Conservation (phyloP, 2,888 invertebrate species). For the Choristoneura rosaceana region DNA sequence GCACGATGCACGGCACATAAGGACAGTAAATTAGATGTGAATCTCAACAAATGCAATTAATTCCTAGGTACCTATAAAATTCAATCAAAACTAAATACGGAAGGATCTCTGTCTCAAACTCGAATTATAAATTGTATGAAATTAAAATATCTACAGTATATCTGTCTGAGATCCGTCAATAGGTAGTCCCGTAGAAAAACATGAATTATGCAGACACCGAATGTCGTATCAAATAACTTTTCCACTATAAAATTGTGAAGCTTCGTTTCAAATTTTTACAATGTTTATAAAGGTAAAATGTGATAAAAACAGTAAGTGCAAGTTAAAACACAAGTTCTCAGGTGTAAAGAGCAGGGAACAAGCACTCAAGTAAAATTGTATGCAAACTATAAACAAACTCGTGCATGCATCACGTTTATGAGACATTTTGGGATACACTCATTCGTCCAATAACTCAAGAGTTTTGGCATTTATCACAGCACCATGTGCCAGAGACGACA, state of each 20-base stretch:
- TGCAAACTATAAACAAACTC: constrained; percentile 29
- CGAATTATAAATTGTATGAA: too few relatives aligned
- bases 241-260: background rate
- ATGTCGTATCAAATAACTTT: background rate
- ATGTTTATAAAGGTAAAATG: background rate
- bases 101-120: background rate
- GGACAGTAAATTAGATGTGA: too few relatives aligned
- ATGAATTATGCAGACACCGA: background rate
- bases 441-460: constrained; percentile 36
- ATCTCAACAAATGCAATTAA: too few relatives aligned
- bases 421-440: constrained; percentile 19
- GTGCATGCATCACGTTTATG: constrained; percentile 35
- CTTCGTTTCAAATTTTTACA: background rate
- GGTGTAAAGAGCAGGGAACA: constrained; percentile 25
- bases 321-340: constrained; percentile 24
- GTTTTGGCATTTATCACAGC: constrained; percentile 55
- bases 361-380: constrained; percentile 37
- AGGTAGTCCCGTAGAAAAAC: background rate
- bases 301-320: constrained; percentile 3
- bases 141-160: too few relatives aligned
- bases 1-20: too few relatives aligned
- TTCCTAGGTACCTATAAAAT: too few relatives aligned
- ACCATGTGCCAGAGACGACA: constrained; percentile 49
- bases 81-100: background rate
- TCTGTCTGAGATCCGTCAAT: too few relatives aligned